These are phyloP conservation scores for Boloria selene DNA, from an alignment of 2,888 invertebrate genomes.

Conservation along the genomic window DNA sequence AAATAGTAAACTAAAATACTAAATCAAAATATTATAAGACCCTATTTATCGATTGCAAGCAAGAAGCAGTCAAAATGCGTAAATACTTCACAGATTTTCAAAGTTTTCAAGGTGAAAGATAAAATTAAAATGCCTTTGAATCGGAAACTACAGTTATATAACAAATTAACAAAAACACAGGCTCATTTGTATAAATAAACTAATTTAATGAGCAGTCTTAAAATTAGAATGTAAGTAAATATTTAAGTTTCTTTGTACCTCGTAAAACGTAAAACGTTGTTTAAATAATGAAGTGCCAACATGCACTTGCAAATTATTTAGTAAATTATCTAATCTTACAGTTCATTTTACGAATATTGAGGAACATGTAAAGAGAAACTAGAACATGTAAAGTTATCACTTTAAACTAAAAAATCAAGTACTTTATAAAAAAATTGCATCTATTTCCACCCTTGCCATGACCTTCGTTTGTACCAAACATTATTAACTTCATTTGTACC, in stretches of 20 bases:
- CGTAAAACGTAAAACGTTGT: background rate
- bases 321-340: background rate
- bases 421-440: no score
- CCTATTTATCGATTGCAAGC: no score
- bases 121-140: constrained; percentile 1
- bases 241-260: background rate
- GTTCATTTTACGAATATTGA: background rate
- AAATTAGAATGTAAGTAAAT: constrained; percentile 15
- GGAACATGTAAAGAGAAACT: no score
- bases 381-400: no score
- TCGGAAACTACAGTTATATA: constrained; percentile 5
- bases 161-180: constrained; percentile 8
- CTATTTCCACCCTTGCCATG: no score
- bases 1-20: no score
- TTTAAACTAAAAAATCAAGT: no score
- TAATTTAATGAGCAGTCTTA: constrained; percentile 2
- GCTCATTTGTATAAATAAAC: background rate
- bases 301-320: background rate
- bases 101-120: background rate
- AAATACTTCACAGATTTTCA: background rate
- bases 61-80: no score
- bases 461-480: no score
- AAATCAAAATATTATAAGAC: no score
- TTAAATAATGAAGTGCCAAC: constrained; percentile 5
- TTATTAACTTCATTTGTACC: no score